phyloP scores from a whole-genome alignment of 2,888 invertebrate genomes.

The Aporophyla lueneburgensis region DNA sequence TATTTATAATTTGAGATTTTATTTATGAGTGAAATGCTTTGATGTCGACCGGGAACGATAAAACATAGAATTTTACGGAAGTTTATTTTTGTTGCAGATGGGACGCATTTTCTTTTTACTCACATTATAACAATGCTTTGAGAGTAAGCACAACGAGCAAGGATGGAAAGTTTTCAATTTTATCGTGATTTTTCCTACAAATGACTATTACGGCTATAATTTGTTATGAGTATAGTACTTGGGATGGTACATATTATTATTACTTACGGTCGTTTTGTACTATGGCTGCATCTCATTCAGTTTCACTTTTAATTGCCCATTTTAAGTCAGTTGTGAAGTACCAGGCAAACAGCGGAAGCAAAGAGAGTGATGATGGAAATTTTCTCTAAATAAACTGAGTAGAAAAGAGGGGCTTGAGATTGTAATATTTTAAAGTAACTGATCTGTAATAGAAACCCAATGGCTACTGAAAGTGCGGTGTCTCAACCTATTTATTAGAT shows the following conservation, averaged over 20 bases:
- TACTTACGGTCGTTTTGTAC: constrained; percentile 16
- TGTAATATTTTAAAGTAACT: not conserved
- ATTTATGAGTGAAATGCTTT: constrained; percentile 35
- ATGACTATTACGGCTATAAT: not conserved
- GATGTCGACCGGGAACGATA: constrained; percentile 6
- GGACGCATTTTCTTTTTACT: not conserved
- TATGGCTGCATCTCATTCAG: not conserved
- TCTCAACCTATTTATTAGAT: not conserved
- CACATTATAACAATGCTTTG: not conserved
- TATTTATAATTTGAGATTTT: constrained; percentile 52
- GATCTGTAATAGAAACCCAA: not conserved
- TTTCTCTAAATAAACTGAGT: not conserved
- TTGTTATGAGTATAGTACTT: not conserved
- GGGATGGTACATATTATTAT: constrained; percentile 19
- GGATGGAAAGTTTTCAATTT: not conserved
- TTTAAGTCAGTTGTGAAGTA: constrained; percentile 22
- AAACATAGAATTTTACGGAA: constrained; percentile 2
- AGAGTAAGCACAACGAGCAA: not conserved
- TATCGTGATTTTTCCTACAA: constrained; percentile 1
- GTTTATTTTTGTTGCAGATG: constrained; percentile 2
- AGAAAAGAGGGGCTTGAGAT: not conserved
- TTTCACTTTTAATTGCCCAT: constrained; percentile 1
- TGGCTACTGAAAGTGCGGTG: not conserved
- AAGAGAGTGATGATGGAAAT: constrained; percentile 17
- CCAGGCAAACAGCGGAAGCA: constrained; percentile 36